A percentile compares a stretch with the other conserved stretches of the same genome.
phyloP scores from a whole-genome alignment of 1,140 invertebrate genomes.

The Phymorhynchus buccinoides region DNA sequence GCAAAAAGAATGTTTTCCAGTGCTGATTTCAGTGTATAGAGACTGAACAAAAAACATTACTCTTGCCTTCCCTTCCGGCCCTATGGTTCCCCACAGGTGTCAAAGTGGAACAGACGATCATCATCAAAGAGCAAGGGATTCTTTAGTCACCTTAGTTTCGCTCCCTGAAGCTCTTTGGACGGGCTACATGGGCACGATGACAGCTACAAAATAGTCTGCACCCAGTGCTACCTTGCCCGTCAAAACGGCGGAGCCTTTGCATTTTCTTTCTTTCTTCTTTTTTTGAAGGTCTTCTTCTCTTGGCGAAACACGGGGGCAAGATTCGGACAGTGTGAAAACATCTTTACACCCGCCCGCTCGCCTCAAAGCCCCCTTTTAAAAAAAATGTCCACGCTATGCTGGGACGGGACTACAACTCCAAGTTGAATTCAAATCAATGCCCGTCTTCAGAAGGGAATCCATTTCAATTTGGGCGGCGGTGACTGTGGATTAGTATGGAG shows the following conservation, averaged over 20 bases:
- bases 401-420: background rate
- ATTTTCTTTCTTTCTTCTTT: background rate
- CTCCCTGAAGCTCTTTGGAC: background rate
- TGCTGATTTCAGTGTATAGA: too few species aligned
- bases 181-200: background rate
- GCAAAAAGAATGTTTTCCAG: too few species aligned
- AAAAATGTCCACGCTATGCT: background rate
- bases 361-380: background rate
- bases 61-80: background rate
- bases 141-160: background rate
- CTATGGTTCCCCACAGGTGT: background rate
- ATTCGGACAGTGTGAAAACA: conserved; percentile 7
- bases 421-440: conserved; percentile 1
- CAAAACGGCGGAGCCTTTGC: background rate
- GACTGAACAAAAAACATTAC: too few species aligned
- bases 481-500: background rate
- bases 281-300: background rate
- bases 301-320: background rate
- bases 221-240: background rate
- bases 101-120: background rate
- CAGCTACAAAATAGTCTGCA: conserved; percentile 7
- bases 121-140: background rate
- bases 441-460: background rate
- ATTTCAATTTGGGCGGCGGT: background rate
- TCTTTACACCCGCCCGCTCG: background rate